These are phyloP conservation scores for Drosophila nasuta DNA, from an alignment of 1,140 invertebrate genomes.

Conservation along the genomic window DNA sequence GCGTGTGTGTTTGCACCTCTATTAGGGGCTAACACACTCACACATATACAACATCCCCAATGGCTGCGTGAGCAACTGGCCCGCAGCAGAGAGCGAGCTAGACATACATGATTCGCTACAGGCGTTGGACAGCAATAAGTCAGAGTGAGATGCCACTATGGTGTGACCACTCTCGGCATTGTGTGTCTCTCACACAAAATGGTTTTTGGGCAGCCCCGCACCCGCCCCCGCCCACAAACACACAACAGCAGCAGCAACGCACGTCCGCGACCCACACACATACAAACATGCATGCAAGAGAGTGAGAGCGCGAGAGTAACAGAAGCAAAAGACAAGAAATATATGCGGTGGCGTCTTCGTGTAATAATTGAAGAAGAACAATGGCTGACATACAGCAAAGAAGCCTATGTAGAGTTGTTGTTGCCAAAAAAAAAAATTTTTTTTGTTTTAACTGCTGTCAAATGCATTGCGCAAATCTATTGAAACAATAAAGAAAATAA, in stretches of 20 bases:
- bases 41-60: constrained; percentile 27
- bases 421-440: too few relatives aligned
- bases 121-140: not conserved
- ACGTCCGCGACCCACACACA: constrained; percentile 43
- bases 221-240: not conserved
- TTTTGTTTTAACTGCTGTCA: constrained; percentile 8
- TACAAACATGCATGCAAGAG: constrained; percentile 14
- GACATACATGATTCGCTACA: constrained; percentile 7
- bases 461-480: constrained; percentile 31
- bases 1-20: constrained; percentile 4
- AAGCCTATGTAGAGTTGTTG: constrained; percentile 5
- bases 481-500: constrained; percentile 3
- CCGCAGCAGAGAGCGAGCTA: constrained; percentile 33
- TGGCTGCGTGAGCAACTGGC: constrained; percentile 37
- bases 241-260: not conserved
- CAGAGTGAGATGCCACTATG: constrained; percentile 29
- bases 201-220: not conserved
- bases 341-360: constrained; percentile 77
- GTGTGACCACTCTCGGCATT: constrained; percentile 26
- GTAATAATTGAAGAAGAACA: constrained; percentile 75
- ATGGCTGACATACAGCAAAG: constrained; percentile 65
- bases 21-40: constrained; percentile 26
- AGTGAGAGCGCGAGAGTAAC: constrained; percentile 6
- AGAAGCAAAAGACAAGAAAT: constrained; percentile 66
- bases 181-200: constrained; percentile 33